These are phyloP conservation scores for Aphrocallistes beatrix DNA, from an alignment of 37 sponge, comb jelly and placozoan genomes.

Conservation along the genomic window DNA sequence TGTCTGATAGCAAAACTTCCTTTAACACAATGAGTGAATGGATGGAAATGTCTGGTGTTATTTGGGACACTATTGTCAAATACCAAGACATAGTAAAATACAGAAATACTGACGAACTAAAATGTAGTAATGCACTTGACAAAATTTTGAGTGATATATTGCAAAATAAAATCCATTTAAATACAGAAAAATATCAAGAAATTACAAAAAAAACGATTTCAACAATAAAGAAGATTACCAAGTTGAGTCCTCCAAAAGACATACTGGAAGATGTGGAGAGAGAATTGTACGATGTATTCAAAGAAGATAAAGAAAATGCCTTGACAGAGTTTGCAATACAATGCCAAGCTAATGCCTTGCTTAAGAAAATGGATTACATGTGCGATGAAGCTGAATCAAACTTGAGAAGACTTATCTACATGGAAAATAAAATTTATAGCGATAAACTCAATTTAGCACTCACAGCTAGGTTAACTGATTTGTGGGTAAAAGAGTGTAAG, in stretches of 20 bases:
- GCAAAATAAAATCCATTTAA: not conserved
- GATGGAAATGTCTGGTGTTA: not conserved
- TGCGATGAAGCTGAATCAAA: not conserved
- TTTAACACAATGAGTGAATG: not conserved
- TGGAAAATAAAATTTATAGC: not conserved
- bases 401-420: not conserved
- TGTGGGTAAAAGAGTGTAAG: not conserved
- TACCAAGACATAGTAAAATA: slow-evolving; percentile 1
- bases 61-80: not conserved
- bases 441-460: not conserved
- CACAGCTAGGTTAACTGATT: not conserved
- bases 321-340: not conserved
- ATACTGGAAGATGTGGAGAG: not conserved
- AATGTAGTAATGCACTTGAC: not conserved
- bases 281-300: not conserved
- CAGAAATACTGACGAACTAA: not conserved
- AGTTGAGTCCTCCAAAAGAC: not conserved
- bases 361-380: not conserved
- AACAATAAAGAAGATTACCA: not conserved
- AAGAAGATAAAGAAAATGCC: not conserved
- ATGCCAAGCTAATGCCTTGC: not conserved
- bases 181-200: not conserved
- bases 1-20: not conserved
- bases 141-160: not conserved
- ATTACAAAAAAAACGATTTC: not conserved